Evolutionary conservation across 2,113 vertebrate genomes (phyloP), one percentile per base, ranked within the genome.

Genomic region (Labeo catla): DNA sequence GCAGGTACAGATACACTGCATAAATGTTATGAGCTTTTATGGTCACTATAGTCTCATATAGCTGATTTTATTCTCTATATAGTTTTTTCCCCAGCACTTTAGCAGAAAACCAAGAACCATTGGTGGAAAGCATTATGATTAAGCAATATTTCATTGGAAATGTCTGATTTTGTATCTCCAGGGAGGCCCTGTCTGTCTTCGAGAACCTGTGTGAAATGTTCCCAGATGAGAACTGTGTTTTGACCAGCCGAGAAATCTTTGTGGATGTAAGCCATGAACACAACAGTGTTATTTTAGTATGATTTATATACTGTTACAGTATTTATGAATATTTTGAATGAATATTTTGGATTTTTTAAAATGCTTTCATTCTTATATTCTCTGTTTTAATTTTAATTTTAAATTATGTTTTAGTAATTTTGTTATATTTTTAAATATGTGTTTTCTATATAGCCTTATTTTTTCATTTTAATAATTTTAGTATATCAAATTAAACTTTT

Each of bases 211-310:
- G 95, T 0, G 94, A 96, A 90, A 96, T 95, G 10, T 98, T 98
- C 85, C 96, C 96, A 0, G 96, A 97, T 68, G 96, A 97, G 87
- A 96, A 97, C 92, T 96, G 96, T 89, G 95, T 96, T 57, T 87
- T 97, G 28, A 94, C 92, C 84, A 95, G 93, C 90, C 91, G 95
- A 88, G 96, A 95, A 91, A 94, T 96, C 87, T 92, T 96, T 23
- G 87, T 90, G 49, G 95, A 97, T 95, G 97, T 97, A 92, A 85
- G 86, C 70, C n/a, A 73, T 45, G 19, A 21, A 72, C 19, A 21
- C 57, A n/a, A 21, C 57, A 59, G 19, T 21, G 6, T 21, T 21
- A 43, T 43, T 15, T 7, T 15, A 34, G 6, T 36, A 66, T 66
- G 1, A 7, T 66, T 66, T 66, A 34, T 7, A 13, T 66, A 65